These are phyloP conservation scores for Brachypteracias leptosomus DNA, from an alignment of 2,113 vertebrate genomes.

Conservation along the genomic window DNA sequence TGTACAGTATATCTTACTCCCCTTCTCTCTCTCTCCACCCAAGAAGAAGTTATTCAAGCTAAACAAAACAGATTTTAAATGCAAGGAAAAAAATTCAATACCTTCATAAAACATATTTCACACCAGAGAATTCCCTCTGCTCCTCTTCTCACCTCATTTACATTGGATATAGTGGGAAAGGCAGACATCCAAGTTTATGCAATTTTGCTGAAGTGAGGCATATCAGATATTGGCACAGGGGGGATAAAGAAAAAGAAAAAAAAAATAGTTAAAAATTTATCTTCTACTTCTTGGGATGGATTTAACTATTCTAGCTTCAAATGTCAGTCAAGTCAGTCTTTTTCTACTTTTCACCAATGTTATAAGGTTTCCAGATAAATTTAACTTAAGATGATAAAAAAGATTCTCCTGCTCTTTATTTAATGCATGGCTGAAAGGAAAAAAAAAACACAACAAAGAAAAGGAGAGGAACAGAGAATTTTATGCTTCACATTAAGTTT, in stretches of 20 bases:
- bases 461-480: rapidly evolving
- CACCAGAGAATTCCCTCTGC: background rate
- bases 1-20: background rate
- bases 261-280: background rate
- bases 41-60: background rate
- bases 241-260: background rate
- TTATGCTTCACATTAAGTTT: background rate
- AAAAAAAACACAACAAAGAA: background rate
- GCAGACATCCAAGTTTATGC: background rate
- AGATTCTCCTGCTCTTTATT: background rate
- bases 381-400: background rate
- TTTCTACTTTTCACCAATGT: background rate
- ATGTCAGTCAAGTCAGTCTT: background rate
- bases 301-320: background rate
- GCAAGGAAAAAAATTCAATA: background rate
- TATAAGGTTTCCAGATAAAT: background rate
- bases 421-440: background rate
- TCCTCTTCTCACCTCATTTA: constrained; percentile 10
- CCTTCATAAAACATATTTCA: background rate
- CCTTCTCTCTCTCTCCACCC: background rate
- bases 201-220: background rate
- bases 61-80: background rate
- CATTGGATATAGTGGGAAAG: background rate
- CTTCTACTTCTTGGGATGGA: background rate
- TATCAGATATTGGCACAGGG: background rate